phyloP scores from a whole-genome alignment of 2,888 invertebrate genomes.

The Drosophila quasianomalipes region DNA sequence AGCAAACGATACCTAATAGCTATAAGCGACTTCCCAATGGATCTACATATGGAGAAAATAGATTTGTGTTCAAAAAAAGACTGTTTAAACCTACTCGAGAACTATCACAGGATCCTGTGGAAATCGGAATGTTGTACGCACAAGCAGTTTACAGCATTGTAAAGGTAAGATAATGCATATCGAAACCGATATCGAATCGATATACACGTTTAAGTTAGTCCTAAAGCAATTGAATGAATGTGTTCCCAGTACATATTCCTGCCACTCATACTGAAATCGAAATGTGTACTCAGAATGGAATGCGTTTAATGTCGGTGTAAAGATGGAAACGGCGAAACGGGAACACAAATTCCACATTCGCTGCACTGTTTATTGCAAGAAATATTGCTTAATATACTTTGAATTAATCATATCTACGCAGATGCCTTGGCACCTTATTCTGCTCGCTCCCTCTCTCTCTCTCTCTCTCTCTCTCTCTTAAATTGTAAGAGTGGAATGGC shows the following conservation, averaged over 20 bases:
- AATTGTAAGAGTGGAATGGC: background rate
- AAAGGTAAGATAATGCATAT: slow-evolving; percentile 88
- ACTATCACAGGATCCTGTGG: slow-evolving; percentile 97
- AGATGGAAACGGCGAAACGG: background rate
- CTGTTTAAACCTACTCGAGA: slow-evolving; percentile 95
- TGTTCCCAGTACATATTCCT: too few species aligned
- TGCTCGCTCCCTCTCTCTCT: background rate
- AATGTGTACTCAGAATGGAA: background rate
- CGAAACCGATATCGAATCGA: background rate
- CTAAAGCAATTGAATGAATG: background rate
- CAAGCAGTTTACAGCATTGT: slow-evolving; percentile 98
- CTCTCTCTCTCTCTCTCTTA: background rate
- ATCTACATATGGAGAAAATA: slow-evolving; percentile 93
- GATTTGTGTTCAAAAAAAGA: slow-evolving; percentile 96
- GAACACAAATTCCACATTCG: too few species aligned
- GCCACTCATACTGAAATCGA: background rate
- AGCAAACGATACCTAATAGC: slow-evolving; percentile 87
- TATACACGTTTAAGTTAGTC: background rate
- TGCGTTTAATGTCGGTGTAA: too few species aligned
- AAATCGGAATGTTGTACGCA: slow-evolving; percentile 96
- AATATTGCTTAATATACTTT: background rate
- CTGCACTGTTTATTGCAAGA: background rate
- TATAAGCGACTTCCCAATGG: slow-evolving; percentile 89
- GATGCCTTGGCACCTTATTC: background rate
- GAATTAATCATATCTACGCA: background rate